Base-by-base conservation (phyloP, 2,888 invertebrate species). In the Allacma fusca region DNA sequence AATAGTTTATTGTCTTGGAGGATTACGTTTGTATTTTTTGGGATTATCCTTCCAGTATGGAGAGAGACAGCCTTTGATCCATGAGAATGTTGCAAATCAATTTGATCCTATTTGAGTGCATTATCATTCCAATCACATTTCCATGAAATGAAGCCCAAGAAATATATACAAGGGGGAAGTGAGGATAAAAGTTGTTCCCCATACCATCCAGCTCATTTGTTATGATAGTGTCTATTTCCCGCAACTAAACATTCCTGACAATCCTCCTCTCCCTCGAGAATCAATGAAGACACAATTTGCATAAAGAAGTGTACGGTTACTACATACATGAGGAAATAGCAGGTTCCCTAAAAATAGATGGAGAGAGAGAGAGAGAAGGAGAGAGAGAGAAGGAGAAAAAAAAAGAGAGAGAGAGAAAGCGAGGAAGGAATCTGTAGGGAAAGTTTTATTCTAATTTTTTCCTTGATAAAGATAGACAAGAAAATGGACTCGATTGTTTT, bases 361-460 rank as follows among this genome's bases (percentile, higher is more conserved):
- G n/a, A 16, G 9, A 65, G 23, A 64, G 7, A 4, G 2, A 13
- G 21, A 64, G 24, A 13, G 34, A 34, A 34, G n/a, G 29, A 29
- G 16, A 23, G 21, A 28, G 4, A n/a, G 12, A 65, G n/a, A 5
- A 65, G 29, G n/a, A 16, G 9, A 65, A 64, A 64, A 7, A 4
- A 16, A 13, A 9, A 64, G 24, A 13, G 34, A 34, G 67, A 34
- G 29, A 29, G 16, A 34, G 34, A n/a, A 34, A 68, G 40, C 19
- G 21, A 50, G 19, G 43, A 43, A 70, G 70, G 44, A 44, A 70
- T 43, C 12, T 50, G 50, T 50, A 50, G 28, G 50, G 50, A 70
- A 50, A 50, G 19, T 50, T 70, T 44, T 69, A 26, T 70, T 50
- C 23, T 70, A 70, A 70, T 70, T 70, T 70, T 70, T 34, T 24